These are phyloP conservation scores for Melanotaenia duboulayi DNA, from an alignment of 2,113 vertebrate genomes.

Conservation along the genomic window DNA sequence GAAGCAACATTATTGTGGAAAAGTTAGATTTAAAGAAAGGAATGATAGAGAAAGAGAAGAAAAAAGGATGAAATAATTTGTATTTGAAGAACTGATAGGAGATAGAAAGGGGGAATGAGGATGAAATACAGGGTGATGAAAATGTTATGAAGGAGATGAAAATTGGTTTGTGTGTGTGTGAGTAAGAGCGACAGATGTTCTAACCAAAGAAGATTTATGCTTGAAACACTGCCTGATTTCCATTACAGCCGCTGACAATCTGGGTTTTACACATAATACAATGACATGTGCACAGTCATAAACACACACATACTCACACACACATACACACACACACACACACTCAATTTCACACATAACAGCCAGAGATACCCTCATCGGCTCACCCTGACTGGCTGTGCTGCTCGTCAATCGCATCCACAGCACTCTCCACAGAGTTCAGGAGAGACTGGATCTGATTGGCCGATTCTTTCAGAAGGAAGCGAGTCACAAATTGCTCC, in stretches of 20 bases:
- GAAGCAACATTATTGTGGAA: accelerated
- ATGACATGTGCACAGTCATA: constrained; percentile 10
- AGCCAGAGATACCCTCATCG: not conserved
- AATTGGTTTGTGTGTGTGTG: constrained; percentile 15
- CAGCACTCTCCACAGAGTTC: constrained; percentile 95
- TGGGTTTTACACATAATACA: constrained; percentile 46
- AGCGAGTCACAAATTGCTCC: constrained; percentile 97
- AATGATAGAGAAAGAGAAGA: not conserved
- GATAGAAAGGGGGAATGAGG: constrained; percentile 11
- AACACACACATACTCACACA: constrained; percentile 18
- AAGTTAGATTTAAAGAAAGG: constrained; percentile 2
- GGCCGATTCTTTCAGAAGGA: constrained; percentile 95
- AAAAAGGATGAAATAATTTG: not conserved
- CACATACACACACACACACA: constrained; percentile 8
- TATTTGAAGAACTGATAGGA: not conserved
- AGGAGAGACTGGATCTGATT: constrained; percentile 97
- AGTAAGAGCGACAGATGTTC: constrained; percentile 22
- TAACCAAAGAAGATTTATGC: constrained; percentile 38
- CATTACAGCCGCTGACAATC: constrained; percentile 44
- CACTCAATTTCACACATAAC: constrained; percentile 22
- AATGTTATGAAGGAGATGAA: constrained; percentile 9
- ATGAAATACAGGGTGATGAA: constrained; percentile 9
- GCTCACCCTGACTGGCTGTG: constrained; percentile 89
- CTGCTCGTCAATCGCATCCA: constrained; percentile 96
- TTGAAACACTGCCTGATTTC: constrained; percentile 46